These are phyloP conservation scores for Acanthosoma haemorrhoidale DNA, from an alignment of 2,888 invertebrate genomes.

Conservation along the genomic window DNA sequence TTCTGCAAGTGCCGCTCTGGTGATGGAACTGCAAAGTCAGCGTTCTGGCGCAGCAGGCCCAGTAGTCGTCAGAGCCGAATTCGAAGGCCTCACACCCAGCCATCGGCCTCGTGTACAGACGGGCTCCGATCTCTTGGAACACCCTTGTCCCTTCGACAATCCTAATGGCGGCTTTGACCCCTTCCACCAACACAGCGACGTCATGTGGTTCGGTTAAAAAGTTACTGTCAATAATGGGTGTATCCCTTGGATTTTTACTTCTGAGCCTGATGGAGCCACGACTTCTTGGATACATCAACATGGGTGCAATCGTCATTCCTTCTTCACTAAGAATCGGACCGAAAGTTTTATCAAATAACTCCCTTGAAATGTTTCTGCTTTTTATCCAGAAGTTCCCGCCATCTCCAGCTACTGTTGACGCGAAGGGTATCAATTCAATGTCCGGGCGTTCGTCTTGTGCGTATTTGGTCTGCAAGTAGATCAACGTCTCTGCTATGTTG, in stretches of 20 bases:
- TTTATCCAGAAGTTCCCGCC: neutral
- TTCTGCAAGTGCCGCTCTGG: constrained; percentile 48
- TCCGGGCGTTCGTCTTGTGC: constrained; percentile 64
- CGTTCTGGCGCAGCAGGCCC: constrained; percentile 66
- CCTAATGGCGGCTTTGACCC: constrained; percentile 48
- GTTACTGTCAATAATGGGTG: constrained; percentile 75
- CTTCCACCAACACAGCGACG: constrained; percentile 65
- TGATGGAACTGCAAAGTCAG: constrained; percentile 68
- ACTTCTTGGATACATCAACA: constrained; percentile 68
- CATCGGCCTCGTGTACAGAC: constrained; percentile 54
- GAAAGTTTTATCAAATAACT: constrained; percentile 55
- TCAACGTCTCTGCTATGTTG: constrained; percentile 65
- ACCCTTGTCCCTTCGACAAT: constrained; percentile 55
- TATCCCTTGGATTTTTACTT: constrained; percentile 59
- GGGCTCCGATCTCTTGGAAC: constrained; percentile 53
- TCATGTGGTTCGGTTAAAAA: constrained; percentile 64
- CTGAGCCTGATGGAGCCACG: constrained; percentile 57
- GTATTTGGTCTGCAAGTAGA: constrained; percentile 64
- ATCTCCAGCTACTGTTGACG: constrained; percentile 66
- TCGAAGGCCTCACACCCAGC: constrained; percentile 59
- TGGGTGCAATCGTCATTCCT: constrained; percentile 65
- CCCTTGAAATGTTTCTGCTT: constrained; percentile 51
- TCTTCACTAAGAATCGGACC: constrained; percentile 48
- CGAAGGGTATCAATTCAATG: constrained; percentile 72
- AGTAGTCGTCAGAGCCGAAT: constrained; percentile 64